Evolutionary conservation across 2,113 vertebrate species (phyloP), one percentile per base, ranked within the genome.

Genomic region (Camelus bactrianus): DNA sequence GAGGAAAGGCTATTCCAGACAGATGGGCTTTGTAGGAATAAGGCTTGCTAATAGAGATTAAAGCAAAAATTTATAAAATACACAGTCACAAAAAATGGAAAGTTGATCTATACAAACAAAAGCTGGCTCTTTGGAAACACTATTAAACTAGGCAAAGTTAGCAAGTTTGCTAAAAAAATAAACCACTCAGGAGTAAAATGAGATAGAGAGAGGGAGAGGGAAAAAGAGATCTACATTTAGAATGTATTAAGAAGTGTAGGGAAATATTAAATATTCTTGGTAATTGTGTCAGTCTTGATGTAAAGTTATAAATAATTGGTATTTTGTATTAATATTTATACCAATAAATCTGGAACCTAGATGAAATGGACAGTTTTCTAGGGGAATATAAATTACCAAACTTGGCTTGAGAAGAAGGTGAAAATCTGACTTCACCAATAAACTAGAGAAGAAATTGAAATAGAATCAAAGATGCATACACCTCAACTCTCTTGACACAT

Each of bases 241-340:
- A 69, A 77, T 79, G 38, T 24, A 80, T 80, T 90, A 54, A 94
- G 80, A 88, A 87, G n/a, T 38, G 69, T 19, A 77, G 56, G 19
- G 85, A 32, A 73, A 76, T 54, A 75, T 50, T 72, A 85, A 86
- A 89, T 95, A 95, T 65, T 81, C 48, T 82, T 77, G 79, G 89
- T 56, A 96, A 77, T 42, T 84, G 20, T 87, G 19, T 93, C 85
- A 91, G 65, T 89, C 35, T 67, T 89, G 70, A n/a, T 65, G 42
- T 72, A 52, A 73, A 89, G 19, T 56, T 69, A 50, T 81, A 93
- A 89, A 67, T 38, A 94, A 86, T n/a, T 94, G 48, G 20, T 50
- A 86, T 85, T 96, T 96, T 67, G 14, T 62, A 67, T 96, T 94
- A 94, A 73, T 90, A 92, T 94, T 62, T 94, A 89, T 69, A 52